These are phyloP conservation scores for Limnothrissa miodon DNA, from an alignment of 2,113 vertebrate species.

Conservation along the genomic window DNA sequence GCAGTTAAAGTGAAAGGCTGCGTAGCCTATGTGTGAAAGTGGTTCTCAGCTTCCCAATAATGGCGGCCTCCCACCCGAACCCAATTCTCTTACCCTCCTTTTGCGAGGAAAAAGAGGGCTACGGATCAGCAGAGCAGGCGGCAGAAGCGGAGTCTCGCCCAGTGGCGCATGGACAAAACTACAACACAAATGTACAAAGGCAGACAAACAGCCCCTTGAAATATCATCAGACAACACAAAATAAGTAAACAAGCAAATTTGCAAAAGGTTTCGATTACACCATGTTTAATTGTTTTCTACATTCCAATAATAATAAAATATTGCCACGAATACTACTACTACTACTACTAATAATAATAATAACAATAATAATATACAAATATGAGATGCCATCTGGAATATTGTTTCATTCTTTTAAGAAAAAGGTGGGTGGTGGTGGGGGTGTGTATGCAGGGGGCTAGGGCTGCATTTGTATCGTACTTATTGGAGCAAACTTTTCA, in stretches of 20 bases:
- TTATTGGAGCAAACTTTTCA: background rate
- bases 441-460: background rate
- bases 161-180: conserved; percentile 74
- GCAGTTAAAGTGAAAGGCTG: conserved; percentile 33
- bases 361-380: background rate
- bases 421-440: background rate
- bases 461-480: background rate
- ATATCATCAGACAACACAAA: background rate
- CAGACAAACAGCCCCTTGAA: background rate
- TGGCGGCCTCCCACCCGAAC: conserved; percentile 71
- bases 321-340: background rate
- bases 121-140: conserved; percentile 46
- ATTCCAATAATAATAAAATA: background rate
- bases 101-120: conserved; percentile 68
- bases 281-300: background rate
- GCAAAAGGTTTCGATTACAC: background rate
- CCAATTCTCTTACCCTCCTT: conserved; percentile 66
- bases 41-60: conserved; percentile 69
- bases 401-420: background rate
- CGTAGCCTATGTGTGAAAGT: conserved; percentile 54
- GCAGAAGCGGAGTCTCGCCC: conserved; percentile 70
- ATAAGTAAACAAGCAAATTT: background rate
- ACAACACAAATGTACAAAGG: conserved; percentile 55
- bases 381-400: background rate
- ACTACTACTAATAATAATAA: background rate